Base-by-base conservation (phyloP, 1,140 invertebrate species). In the Euborellia annulipes region DNA sequence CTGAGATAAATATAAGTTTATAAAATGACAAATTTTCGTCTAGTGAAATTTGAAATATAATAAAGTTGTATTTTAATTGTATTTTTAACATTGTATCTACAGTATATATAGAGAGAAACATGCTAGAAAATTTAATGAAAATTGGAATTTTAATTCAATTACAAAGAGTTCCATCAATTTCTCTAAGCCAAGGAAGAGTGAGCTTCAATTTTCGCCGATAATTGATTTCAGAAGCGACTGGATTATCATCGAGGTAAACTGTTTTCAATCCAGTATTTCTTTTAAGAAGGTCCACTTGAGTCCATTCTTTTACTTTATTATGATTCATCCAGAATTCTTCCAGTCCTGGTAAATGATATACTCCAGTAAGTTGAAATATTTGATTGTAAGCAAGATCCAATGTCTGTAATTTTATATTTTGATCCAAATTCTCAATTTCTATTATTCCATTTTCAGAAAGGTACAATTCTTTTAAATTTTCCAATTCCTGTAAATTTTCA, bases 301-400 rank as follows among this genome's bases (percentile, higher is more conserved):
- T 73, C 92, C 92, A 98, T 38, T 86, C 78, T 41, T 75, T 67
- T 37, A 98, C 76, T 56, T 78, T 66, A 65, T 98, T 98, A 58
- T 95, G 79, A 62, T 98, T 98, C 39, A 92, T 87, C 94, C 95
- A 98, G 58, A 98, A 78, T 62, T 98, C 93, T 60, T 89, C 78
- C 32, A 98, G 66, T 22, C 79, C 63, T 4, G 52, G 57, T 50
- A 97, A 69, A 61, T 86, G 78, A 13, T 67, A 59, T 9, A 97
- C 62, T 64, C 91, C 89, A 53, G 84, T 72, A 47, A 98, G 79
- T 4, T 64, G 67, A 43, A 76, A 78, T 13, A 98, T 84, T 61
- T 80, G 76, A 64, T 98, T 98, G 41, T 78, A 72, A 1, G 91
- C 86, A 50, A 97, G 59, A 69, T 98, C 93, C 34, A 97, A 66